Evolutionary conservation across 1,140 invertebrate genomes (phyloP), one percentile per base, ranked within the genome.

Genomic region (Pogonognathellus flavescens): DNA sequence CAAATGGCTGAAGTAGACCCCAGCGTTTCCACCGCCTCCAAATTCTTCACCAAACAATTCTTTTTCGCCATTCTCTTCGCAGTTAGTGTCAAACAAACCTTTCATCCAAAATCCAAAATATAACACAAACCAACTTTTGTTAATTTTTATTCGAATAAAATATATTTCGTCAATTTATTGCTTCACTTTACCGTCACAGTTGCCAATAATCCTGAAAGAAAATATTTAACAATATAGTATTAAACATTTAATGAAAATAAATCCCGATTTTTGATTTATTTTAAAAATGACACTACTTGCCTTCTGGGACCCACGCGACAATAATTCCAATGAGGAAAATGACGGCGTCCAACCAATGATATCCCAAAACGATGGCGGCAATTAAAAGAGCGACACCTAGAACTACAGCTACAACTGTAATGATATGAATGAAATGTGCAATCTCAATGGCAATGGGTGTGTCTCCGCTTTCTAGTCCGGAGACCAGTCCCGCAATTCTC

Each of bases 221-320:
- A 13, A 55, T 2, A 55, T 1, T 1, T 5, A 55, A 55, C 9
- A 66, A 66, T 66, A 66, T 66, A 20, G 2, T 11, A 25, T 66
- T 60, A 5, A 20, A 59, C 11, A 1, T 14, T 1, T 55, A 55
- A 55, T 53, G 7, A 53, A 53, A 53, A 53, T 8, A 53, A 53
- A 8, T 8, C 13, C 13, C 7, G 13, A 53, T 53, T 8, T 53
- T 53, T 53, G 60, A 7, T 8, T 7, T 9, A n/a, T n/a, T 82
- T 95, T 96, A 0, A 95, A 94, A 10, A 96, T 91, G 1, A 97
- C 91, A 41, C n/a, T n/a, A n/a, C n/a, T n/a, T n/a, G n/a, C 95
- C 95, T 91, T 96, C 95, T 0, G 95, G 95, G 7, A 96, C 95
- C 89, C 96, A 96, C 41, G 95, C 95, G 41, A 96, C 94, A 89